These are phyloP conservation scores for Apamea crenata DNA, from an alignment of 2,888 invertebrate genomes.

Conservation along the genomic window DNA sequence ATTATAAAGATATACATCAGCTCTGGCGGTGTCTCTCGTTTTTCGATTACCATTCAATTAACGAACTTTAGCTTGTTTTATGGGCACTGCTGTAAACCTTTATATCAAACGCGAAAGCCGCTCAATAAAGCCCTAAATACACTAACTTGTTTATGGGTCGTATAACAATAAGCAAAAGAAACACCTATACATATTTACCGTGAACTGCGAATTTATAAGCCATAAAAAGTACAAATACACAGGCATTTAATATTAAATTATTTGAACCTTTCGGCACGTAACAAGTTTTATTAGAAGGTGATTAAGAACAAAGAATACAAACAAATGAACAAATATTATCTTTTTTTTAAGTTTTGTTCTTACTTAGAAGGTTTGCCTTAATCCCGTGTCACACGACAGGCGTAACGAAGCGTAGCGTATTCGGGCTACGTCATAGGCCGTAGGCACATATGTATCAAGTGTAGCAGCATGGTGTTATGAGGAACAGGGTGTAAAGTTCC, in stretches of 20 bases:
- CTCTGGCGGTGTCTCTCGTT: background rate
- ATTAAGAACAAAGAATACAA: constrained; percentile 5
- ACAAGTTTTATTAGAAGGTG: constrained; percentile 24
- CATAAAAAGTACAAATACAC: constrained; percentile 24
- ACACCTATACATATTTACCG: constrained; percentile 43
- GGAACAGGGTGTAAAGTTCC: background rate
- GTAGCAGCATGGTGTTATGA: constrained; percentile 1
- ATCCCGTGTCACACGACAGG: background rate
- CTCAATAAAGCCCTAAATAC: constrained; percentile 43
- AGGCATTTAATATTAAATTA: constrained; percentile 42
- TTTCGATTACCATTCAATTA: constrained; percentile 34
- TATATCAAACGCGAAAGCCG: constrained; percentile 40
- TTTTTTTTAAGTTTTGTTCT: constrained; percentile 2
- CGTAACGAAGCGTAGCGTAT: constrained; percentile 8
- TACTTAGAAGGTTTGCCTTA: background rate
- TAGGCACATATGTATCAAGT: background rate
- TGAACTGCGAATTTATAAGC: constrained; percentile 48
- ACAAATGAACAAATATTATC: background rate
- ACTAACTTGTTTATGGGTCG: constrained; percentile 41
- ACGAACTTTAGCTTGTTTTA: constrained; percentile 16
- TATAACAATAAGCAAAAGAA: constrained; percentile 48
- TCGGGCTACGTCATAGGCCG: background rate
- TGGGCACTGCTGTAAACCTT: constrained; percentile 35
- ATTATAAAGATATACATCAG: background rate
- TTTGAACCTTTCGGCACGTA: constrained; percentile 16